Evolutionary conservation across 2,797 vertebrate genomes (phyloP), one percentile per base, ranked within the genome.

Genomic region (Eupleurogrammus muticus): DNA sequence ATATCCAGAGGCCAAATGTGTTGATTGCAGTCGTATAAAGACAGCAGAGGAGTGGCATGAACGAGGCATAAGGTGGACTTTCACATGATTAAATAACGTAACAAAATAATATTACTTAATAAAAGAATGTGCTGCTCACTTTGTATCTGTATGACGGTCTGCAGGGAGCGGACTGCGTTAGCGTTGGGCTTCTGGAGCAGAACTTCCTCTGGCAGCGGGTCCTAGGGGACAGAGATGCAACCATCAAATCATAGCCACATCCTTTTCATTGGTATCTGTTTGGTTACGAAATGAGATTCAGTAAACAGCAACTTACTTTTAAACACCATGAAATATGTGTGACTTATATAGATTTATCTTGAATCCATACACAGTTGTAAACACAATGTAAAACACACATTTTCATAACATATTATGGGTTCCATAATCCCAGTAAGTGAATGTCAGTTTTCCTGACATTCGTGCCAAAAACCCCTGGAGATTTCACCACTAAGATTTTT

Each of bases 141-240:
- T 75, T 99, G 97, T 78, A 97, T 94, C 74, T 95, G 94, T 73
- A 98, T 92, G 87, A 98, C 96, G 0, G 94, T 91, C 80, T 99
- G 96, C 82, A 99, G 93, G 17, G 96, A 98, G 79, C 88, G 94
- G 70, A 97, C 93, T 1, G 95, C 96, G 0, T 96, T 97, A 77
- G 92, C 72, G 66, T 94, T 96, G 50, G 97, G 97, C 66, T 95
- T 95, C 92, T 96, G 95, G 70, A 95, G 93, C 32, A 98, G 65
- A 59, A 94, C 93, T 46, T 97, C 95, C 60, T 97, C 96, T 5
- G 96, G 77, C 56, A 98, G 90, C 1, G 94, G 92, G 17, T 98
- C 96, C 94, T 96, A 84, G 11, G 77, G n/a, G 51, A 79, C 5
- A 61, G 40, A 81, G 1, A 57, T 5, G 34, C 20, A 49, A 8